These are phyloP conservation scores for Dynastes tityus DNA, from an alignment of 2,888 invertebrate species.

Conservation along the genomic window DNA sequence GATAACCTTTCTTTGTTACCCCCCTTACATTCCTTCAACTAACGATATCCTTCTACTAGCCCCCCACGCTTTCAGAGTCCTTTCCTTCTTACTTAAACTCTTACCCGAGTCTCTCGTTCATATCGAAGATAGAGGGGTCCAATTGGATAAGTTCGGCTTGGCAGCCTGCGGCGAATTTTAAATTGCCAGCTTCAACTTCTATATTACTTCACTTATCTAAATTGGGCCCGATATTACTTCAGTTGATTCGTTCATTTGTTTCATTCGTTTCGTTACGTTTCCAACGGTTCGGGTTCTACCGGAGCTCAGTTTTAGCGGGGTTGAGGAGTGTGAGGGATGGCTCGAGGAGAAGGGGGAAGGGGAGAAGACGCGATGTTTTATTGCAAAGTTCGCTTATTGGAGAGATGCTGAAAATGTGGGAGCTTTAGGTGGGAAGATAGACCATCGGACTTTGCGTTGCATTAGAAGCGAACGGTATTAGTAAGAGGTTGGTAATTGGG, in stretches of 20 bases:
- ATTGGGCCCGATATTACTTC: conserved; percentile 67
- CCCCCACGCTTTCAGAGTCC: not conserved
- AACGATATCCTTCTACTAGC: not conserved
- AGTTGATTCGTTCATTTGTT: conserved; percentile 45
- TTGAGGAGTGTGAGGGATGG: not conserved
- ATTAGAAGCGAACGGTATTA: no score
- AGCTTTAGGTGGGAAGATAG: not conserved
- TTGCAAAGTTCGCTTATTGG: conserved; percentile 12
- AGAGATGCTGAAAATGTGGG: conserved; percentile 35
- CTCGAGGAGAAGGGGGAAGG: not conserved
- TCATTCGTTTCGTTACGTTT: conserved; percentile 22
- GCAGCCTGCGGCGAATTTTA: conserved; percentile 70
- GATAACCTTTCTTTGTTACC: no score
- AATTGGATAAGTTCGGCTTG: conserved; percentile 68
- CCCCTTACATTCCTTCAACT: no score
- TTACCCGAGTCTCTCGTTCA: conserved; percentile 66
- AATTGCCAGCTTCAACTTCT: conserved; percentile 69
- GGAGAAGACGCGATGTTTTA: not conserved
- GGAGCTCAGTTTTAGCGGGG: not conserved
- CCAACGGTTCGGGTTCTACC: no score
- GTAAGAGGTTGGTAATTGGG: no score
- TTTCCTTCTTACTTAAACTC: conserved; percentile 62
- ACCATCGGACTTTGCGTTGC: no score
- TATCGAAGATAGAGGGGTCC: conserved; percentile 66
- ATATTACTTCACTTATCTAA: conserved; percentile 71